Evolutionary conservation across 2,888 invertebrate genomes (phyloP), one percentile per base, ranked within the genome.

Genomic region (Chirona hameri): DNA sequence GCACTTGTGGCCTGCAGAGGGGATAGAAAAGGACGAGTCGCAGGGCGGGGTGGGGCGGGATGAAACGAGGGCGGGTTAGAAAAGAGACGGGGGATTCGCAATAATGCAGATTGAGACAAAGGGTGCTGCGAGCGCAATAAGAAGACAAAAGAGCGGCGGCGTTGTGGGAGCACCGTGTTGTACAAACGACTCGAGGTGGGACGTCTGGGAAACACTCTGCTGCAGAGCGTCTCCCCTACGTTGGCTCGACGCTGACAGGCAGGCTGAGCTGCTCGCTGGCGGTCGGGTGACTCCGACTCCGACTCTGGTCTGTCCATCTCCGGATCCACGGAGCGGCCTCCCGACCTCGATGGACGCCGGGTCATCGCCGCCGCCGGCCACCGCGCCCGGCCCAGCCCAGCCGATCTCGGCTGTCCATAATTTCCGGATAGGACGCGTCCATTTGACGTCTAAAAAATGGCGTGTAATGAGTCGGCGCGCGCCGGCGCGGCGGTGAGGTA

Each of bases 401-500:
- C 15, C 18, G 52, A 18, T 52, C 52, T 12, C 52, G 52, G n/a
- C n/a, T 27, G 76, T 21, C 76, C 76, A 24, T 46, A 24, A 76
- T 76, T 76, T 76, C 76, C 46, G 12, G 24, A 76, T 46, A 24
- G 39, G 76, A 76, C 46, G 76, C 21, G 10, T 76, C 46, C 76
- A 76, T 46, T 46, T 24, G 14, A 9, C 76, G 39, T 39, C 31
- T 76, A 76, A 76, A 76, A 76, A 76, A 76, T 76, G 39, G 76
- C 39, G 39, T 7, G 76, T 76, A 76, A 76, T 76, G 76, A 76
- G 76, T 15, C 52, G 52, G 46, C 46, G 39, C 46, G 31, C 46
- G 39, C 76, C 31, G 39, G 2, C 39, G 76, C 39, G 39, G 46
- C 27, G 10, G 46, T 24, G 76, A 46, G 76, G 76, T 46, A n/a